Base-by-base conservation (phyloP, 2,797 vertebrate genomes). In the Euthynnus affinis region DNA sequence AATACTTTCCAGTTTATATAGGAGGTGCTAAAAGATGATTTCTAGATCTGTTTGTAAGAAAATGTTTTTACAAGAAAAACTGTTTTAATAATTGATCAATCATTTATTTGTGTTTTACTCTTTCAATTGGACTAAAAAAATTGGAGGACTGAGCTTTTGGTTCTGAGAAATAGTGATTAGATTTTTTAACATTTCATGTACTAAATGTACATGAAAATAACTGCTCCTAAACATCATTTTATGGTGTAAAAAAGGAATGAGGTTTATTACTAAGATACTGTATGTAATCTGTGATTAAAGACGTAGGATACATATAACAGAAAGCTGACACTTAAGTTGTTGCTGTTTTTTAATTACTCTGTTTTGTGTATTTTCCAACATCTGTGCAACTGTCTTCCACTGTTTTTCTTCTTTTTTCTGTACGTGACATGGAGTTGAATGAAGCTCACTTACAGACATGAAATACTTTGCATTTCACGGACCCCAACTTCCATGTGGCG, bases 301-400 rank as follows among this genome's bases (percentile, higher is more conserved):
- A 22, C 46, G 34, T 12, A 9, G 18, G 37, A 40, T 1, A 48
- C 37, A 32, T 15, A 22, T 22, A 22, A 20, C 9, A 67, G 29
- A 78, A 55, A 8, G 18, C 5, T 25, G 25, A 63, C 49, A 42
- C 8, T 22, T 20, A 52, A 18, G 40, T 25, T 27, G 14, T 1
- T 76, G 40, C 14, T 27, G 2, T 34, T 42, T 6, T 71, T 6
- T 46, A 23, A 52, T 42, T 6, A 6, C 32, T 44, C 49, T 64
- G 2, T 60, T 25, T 0, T 34, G 44, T 60, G 60, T 4, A 46
- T 55, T 76, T 70, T 58, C 63, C 48, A 62, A 81, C 80, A 78
- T 87, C 60, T 60, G 61, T 62, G 37, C 20, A 29, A 9, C 57
- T 52, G 15, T 69, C 27, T 14, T 57, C 18, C 44, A 18, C 29